Evolutionary conservation across 2,113 vertebrate species (phyloP).

Genomic region (Setophaga coronata): DNA sequence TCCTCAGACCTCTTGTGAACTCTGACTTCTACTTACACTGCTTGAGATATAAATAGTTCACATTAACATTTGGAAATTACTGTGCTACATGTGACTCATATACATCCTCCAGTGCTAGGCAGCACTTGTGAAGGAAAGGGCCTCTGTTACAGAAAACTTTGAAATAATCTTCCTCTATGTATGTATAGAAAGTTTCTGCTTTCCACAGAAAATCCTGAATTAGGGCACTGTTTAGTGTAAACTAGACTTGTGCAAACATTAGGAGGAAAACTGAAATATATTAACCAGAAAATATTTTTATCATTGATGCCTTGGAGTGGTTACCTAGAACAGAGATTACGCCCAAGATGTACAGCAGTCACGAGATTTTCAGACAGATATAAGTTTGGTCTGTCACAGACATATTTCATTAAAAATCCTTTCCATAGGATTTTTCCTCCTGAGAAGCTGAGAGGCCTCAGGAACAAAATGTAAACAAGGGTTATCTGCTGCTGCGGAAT

Average conservation of each 20-base stretch:
- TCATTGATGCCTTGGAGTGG: neutral
- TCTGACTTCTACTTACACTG: neutral
- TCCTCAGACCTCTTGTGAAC: neutral
- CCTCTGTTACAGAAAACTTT: neutral
- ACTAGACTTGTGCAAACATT: neutral
- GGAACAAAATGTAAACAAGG: too few relatives aligned
- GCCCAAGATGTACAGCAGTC: accelerated
- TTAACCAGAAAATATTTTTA: neutral
- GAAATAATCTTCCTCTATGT: neutral
- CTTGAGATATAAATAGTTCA: neutral
- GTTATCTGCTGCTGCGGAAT: too few relatives aligned
- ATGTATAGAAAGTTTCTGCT: neutral
- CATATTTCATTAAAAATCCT: too few relatives aligned
- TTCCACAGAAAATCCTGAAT: neutral
- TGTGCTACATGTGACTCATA: neutral
- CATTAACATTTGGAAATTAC: neutral
- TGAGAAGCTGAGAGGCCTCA: too few relatives aligned
- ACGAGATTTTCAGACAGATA: neutral
- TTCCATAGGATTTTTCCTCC: too few relatives aligned
- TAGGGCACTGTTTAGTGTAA: neutral
- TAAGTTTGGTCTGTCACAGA: neutral
- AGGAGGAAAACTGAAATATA: neutral
- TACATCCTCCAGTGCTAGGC: neutral
- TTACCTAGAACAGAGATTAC: neutral
- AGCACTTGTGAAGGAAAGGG: neutral